Evolutionary conservation across 2,797 vertebrate species (phyloP).

Genomic region (Avahi laniger): DNA sequence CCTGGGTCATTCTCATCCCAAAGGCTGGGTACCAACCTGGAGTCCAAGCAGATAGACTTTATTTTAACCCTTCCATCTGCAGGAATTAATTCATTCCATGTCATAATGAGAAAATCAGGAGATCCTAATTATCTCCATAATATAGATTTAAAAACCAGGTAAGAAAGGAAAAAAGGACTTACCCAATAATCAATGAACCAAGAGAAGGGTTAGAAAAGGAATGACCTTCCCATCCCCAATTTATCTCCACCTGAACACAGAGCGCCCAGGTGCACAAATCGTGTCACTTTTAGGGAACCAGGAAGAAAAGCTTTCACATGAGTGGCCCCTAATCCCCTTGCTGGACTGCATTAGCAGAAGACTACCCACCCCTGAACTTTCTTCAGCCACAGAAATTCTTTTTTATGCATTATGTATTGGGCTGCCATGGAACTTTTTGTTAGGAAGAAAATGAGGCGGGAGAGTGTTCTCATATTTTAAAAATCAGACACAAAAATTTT

Average conservation of each 20-base stretch:
- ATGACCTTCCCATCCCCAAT: background rate
- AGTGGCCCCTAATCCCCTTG: background rate
- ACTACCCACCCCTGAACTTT: background rate
- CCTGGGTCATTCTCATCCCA: background rate
- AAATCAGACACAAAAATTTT: background rate
- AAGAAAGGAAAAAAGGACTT: background rate
- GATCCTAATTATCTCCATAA: background rate
- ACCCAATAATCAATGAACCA: background rate
- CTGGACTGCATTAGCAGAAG: too few species aligned
- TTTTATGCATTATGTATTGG: background rate
- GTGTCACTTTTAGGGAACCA: background rate
- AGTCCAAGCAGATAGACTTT: background rate
- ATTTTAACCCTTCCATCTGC: background rate
- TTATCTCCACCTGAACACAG: too few species aligned
- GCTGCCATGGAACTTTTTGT: background rate
- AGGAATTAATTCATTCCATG: background rate
- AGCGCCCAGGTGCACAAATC: background rate
- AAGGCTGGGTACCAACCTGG: background rate
- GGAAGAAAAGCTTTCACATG: background rate
- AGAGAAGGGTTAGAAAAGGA: background rate
- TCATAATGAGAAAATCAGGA: background rate
- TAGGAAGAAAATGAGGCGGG: background rate
- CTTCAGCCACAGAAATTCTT: background rate
- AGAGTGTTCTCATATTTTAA: background rate
- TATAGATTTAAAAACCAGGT: background rate